Evolutionary conservation across 2,797 vertebrate species (phyloP), one percentile per base, ranked within the genome.

Genomic region (Coregonus ussuriensis): DNA sequence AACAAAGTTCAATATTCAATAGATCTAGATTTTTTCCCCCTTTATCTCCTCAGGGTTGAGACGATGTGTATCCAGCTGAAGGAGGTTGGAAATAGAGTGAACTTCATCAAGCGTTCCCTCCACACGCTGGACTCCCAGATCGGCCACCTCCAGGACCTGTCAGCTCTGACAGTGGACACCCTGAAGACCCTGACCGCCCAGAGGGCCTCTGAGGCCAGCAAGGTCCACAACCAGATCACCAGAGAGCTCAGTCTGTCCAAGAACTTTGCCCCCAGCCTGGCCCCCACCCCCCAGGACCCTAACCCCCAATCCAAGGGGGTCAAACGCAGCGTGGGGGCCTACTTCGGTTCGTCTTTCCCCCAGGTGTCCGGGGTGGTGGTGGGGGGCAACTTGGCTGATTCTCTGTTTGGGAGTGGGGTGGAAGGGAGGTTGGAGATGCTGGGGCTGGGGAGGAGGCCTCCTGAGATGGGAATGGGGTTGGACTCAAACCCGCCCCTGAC

Each of bases 121-220:
- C 97, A 99, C 88, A 98, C 98, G 14, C 91, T 99, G 92, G 98
- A 99, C 92, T 98, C 97, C 11, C 98, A 99, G 83, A 99, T 99
- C 62, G 98, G 98, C n/a, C 98, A 99, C 91, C 93, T 99, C n/a
- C 98, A 99, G 90, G 98, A 99, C 86, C 96, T 99, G 31, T 99
- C 97, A 0, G 98, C 96, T 35, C 93, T 99, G 18, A 99, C 98
- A 6, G 98, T 99, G 89, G 98, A 99, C 87, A 99, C 97, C 29
- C 90, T 99, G 87, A 99, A 99, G 92, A 96, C 97, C 0, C 94
- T 99, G 41, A 98, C 97, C 4, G 98, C 97, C 0, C 98, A 99
- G 93, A 96, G 97, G 85, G 97, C 97, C 1, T 99, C 98, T 0
- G 98, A 99, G 89, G 97, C 97, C 82, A 98, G 97, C 92, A 99